These are phyloP conservation scores for Dendrocopos noguchii DNA, from an alignment of 2,113 vertebrate genomes.

Conservation along the genomic window DNA sequence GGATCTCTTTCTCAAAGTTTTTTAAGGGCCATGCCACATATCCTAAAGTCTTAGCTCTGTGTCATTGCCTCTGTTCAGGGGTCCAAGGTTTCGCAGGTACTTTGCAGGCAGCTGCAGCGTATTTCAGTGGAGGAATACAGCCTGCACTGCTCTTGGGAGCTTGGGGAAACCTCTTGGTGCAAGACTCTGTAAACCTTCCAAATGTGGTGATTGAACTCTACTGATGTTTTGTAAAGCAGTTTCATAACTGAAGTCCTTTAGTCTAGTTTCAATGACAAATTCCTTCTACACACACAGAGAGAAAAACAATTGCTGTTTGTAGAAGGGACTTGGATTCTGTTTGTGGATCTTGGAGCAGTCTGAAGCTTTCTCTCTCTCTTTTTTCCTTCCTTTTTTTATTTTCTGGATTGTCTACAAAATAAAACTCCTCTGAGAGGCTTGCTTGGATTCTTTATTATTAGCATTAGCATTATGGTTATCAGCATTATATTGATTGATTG, in stretches of 20 bases:
- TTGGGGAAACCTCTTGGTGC: slow-evolving; percentile 23
- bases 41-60: background rate
- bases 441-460: background rate
- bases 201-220: background rate
- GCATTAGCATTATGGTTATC: too few relatives aligned
- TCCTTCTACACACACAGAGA: background rate
- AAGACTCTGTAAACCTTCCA: slow-evolving; percentile 39
- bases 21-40: background rate
- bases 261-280: background rate
- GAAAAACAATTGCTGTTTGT: background rate
- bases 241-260: slow-evolving; percentile 53
- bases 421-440: slow-evolving; percentile 56
- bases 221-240: slow-evolving; percentile 58
- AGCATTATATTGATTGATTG: too few relatives aligned
- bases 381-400: too few relatives aligned
- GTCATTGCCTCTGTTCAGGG: background rate
- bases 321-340: slow-evolving; percentile 23
- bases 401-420: slow-evolving; percentile 47
- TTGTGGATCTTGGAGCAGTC: slow-evolving; percentile 47
- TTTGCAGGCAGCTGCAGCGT: slow-evolving; percentile 9
- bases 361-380: background rate
- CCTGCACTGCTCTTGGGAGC: background rate
- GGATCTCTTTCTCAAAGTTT: slow-evolving; percentile 23
- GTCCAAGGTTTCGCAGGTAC: background rate
- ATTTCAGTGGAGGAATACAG: background rate